Evolutionary conservation across 2,888 invertebrate species (phyloP), one percentile per base, ranked within the genome.

Genomic region (Antitype chi): DNA sequence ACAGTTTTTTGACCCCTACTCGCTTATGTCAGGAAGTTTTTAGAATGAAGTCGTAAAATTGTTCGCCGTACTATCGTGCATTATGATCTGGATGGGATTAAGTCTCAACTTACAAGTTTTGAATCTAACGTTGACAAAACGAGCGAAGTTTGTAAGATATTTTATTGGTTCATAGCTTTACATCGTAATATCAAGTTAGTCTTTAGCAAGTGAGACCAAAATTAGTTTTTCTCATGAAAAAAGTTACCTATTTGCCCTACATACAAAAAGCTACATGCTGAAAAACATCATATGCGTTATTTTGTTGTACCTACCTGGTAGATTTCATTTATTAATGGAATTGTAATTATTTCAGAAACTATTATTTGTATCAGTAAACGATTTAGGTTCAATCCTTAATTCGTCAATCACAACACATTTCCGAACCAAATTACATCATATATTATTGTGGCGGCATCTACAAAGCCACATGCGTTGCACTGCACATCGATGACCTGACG

Each of bases 1-100:
- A 43, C 13, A 59, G 49, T 49, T 55, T 11, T 6, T 55, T 62
- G 28, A 67, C 23, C 43, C 49, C 8, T 13, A 11, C 32, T 38
- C 9, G 8, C 23, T 64, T 52, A 13, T n/a, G 8, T 17, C 47
- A 60, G n/a, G 8, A 53, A 55, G 28, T 52, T 78, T n/a, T 17
- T 23, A 8, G 25, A 71, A 62, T 28, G 57, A 63, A 62, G n/a
- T 25, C 59, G 66, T 85, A 62, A 71, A 52, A 73, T 32, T 13
- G 47, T 57, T 62, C 1, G 20, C 43, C 57, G 55, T 8, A 43
- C 55, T 53, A 15, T 5, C 23, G 20, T 6, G 28, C 55, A 71
- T 62, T 69, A 70, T 59, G 59, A 70, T 63, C 71, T 25, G 32
- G 63, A 85, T 67, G 8, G 74, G 76, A 78, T 78, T 53, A 82